Conservation (phyloP, 2,113 vertebrate species). For the Puffinus mauretanicus region DNA sequence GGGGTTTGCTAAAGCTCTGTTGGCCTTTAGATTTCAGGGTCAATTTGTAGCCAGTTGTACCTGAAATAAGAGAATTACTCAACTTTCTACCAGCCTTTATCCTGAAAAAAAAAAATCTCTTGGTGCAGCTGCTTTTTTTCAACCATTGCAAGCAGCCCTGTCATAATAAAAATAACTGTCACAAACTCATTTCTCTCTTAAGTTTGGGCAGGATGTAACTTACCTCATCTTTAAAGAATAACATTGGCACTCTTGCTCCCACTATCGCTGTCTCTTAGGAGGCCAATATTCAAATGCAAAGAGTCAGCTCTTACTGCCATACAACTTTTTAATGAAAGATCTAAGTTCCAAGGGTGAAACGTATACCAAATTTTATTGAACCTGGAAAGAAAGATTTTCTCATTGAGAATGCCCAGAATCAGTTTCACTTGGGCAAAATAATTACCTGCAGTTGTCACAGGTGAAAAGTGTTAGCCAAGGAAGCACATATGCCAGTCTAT, state of each 20-base stretch:
- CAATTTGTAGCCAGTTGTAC: not conserved
- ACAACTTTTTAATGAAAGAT: slow-evolving; percentile 72
- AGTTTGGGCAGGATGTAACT: not conserved
- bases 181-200: not conserved
- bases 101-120: not conserved
- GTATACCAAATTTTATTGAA: slow-evolving; percentile 68
- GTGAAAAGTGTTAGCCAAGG: slow-evolving; percentile 61
- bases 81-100: not conserved
- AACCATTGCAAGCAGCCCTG: not conserved
- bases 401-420: slow-evolving; percentile 60
- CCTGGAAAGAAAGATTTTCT: slow-evolving; percentile 49
- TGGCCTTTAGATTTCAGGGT: not conserved
- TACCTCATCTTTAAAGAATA: slow-evolving; percentile 56
- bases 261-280: slow-evolving; percentile 39
- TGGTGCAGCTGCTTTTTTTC: not conserved
- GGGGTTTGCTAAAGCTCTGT: not conserved
- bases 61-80: not conserved
- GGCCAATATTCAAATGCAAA: slow-evolving; percentile 62
- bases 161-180: not conserved
- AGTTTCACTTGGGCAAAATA: slow-evolving; percentile 68
- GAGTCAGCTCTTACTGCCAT: slow-evolving; percentile 60
- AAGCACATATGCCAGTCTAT: slow-evolving; percentile 25
- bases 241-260: slow-evolving; percentile 47
- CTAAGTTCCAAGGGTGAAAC: slow-evolving; percentile 68
- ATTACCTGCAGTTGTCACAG: slow-evolving; percentile 60